Evolutionary conservation across 2,113 vertebrate species (phyloP).

Genomic region (Cottus gobio): DNA sequence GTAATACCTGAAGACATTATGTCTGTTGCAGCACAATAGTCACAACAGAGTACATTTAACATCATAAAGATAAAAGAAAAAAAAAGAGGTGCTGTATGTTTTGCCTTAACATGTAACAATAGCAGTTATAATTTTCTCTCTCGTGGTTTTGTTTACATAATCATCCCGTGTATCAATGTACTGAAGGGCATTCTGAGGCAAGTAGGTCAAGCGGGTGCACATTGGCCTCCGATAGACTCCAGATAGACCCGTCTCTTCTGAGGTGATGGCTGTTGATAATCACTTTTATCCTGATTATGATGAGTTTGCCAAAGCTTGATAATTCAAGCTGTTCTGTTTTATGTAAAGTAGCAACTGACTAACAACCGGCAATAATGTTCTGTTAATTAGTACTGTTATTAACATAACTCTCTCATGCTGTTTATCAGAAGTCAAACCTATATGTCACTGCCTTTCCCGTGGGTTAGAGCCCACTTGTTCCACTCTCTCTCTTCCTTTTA

Average conservation of each 20-base stretch:
- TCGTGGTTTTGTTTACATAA: neutral
- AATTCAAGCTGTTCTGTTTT: neutral
- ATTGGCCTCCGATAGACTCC: neutral
- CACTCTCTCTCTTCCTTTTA: slow-evolving; percentile 9
- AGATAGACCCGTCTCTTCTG: neutral
- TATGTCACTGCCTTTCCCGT: slow-evolving; percentile 27
- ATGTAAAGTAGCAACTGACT: slow-evolving; percentile 16
- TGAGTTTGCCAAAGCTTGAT: neutral
- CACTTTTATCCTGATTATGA: neutral
- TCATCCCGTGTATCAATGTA: neutral
- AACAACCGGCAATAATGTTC: slow-evolving; percentile 4
- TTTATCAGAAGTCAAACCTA: slow-evolving; percentile 26
- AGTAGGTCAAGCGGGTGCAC: slow-evolving; percentile 4
- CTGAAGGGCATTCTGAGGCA: neutral
- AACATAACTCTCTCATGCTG: slow-evolving; percentile 8
- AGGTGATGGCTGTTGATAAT: slow-evolving; percentile 1
- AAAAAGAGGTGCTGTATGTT: neutral
- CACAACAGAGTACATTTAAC: neutral
- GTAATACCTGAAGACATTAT: neutral
- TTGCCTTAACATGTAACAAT: neutral
- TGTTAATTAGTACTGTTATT: slow-evolving; percentile 31
- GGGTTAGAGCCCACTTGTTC: slow-evolving; percentile 16
- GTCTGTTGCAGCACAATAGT: neutral
- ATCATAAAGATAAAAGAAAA: neutral
- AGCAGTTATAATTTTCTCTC: neutral